A percentile compares a stretch with the other conserved stretches of the same genome.
phyloP scores from a whole-genome alignment of 1,140 invertebrate species.

The Scaptomyza pallida region DNA sequence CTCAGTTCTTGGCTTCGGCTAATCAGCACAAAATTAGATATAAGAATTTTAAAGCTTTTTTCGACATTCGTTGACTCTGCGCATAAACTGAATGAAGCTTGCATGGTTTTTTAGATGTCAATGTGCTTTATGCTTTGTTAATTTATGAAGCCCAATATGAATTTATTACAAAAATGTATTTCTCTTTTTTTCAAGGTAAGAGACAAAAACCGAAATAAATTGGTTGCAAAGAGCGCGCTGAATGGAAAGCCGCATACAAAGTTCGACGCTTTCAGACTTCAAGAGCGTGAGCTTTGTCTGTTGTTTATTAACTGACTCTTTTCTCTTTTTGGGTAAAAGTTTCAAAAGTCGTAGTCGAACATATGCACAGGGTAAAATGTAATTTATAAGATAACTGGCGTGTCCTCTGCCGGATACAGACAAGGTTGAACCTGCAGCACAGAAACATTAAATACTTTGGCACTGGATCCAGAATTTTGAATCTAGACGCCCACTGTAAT shows the following conservation, averaged over 20 bases:
- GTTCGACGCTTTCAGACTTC: conserved; percentile 14
- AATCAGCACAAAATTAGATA: no score
- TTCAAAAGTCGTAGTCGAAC: conserved; percentile 36
- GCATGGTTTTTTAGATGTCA: no score
- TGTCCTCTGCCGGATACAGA: conserved; percentile 74
- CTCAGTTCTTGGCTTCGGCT: no score
- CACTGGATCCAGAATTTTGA: conserved; percentile 28
- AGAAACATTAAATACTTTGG: conserved; percentile 59
- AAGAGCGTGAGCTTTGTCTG: conserved; percentile 12
- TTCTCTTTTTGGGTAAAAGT: conserved; percentile 65
- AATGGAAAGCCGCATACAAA: conserved; percentile 51
- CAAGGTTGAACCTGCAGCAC: conserved; percentile 68
- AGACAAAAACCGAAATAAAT: no score
- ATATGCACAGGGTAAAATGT: conserved; percentile 74
- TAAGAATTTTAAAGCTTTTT: no score
- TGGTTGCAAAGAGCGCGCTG: conserved; percentile 42
- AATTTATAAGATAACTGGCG: conserved; percentile 79
- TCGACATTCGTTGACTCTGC: no score
- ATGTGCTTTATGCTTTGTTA: no score
- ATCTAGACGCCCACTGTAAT: conserved; percentile 12
- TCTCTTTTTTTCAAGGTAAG: no score
- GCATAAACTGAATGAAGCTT: no score
- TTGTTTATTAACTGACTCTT: neutral
- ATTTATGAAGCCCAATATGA: no score
- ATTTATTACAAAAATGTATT: no score